These are phyloP conservation scores for Brachionus manjavacas DNA, from an alignment of 1,140 invertebrate species.

Conservation along the genomic window DNA sequence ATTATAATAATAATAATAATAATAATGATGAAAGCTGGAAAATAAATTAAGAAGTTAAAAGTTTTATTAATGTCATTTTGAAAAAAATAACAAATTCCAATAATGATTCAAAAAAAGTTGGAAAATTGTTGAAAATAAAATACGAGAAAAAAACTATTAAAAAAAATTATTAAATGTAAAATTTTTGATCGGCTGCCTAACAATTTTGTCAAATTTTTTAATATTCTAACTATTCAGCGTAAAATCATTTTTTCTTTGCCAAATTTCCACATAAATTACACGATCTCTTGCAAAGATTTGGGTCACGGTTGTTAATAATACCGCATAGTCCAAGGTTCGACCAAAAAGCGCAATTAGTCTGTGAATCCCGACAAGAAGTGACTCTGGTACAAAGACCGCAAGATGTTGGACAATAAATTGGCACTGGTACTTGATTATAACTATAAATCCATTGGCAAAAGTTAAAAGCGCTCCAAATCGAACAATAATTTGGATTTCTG, in stretches of 20 bases:
- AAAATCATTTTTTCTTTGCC: not conserved
- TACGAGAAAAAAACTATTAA: too few species aligned
- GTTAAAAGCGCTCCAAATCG: conserved; percentile 10
- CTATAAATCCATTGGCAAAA: conserved; percentile 19
- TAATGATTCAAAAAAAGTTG: not conserved
- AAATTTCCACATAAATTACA: conserved; percentile 26
- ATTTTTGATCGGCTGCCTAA: not conserved
- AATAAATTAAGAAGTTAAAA: too few species aligned
- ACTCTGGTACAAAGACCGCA: not conserved
- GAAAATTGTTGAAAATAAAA: too few species aligned
- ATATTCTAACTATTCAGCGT: not conserved
- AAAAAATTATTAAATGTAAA: too few species aligned
- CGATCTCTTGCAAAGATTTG: conserved; percentile 31
- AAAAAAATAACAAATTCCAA: too few species aligned
- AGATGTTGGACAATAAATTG: conserved; percentile 32
- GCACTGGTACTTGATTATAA: not conserved
- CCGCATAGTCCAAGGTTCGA: not conserved
- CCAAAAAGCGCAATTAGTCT: not conserved
- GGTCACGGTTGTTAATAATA: not conserved
- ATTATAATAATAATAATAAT: too few species aligned
- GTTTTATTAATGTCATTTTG: too few species aligned
- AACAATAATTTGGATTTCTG: not conserved
- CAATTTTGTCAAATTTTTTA: not conserved
- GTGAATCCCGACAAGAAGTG: not conserved
- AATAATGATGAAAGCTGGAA: too few species aligned